Conservation (phyloP, 2,888 invertebrate genomes). For the Mimas tiliae region DNA sequence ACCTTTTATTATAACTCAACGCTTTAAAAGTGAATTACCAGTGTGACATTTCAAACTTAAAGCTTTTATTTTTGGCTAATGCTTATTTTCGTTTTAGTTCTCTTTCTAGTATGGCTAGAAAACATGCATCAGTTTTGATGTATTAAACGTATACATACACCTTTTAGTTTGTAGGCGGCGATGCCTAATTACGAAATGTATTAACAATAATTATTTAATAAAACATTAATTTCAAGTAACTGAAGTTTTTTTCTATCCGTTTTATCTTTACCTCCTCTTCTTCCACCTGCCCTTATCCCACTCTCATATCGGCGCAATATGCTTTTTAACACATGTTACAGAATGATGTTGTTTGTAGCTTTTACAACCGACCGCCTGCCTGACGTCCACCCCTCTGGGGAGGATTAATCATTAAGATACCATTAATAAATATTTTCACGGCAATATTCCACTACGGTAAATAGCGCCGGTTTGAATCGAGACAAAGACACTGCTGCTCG, state of each 20-base stretch:
- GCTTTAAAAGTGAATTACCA: slow-evolving; percentile 18
- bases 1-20: slow-evolving; percentile 2
- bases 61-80: slow-evolving; percentile 11
- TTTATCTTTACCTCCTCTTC: no score
- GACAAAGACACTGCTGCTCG: no score
- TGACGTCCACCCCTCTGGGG: no score
- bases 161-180: slow-evolving; percentile 64
- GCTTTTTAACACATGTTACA: no score
- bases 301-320: no score
- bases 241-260: not conserved
- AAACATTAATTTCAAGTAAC: slow-evolving; percentile 44
- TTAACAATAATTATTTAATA: slow-evolving; percentile 67
- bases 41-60: slow-evolving; percentile 11
- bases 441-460: no score
- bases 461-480: no score
- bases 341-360: no score
- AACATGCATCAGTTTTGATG: slow-evolving; percentile 53
- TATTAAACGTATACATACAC: slow-evolving; percentile 53
- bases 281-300: no score
- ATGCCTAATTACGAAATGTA: slow-evolving; percentile 68
- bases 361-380: no score
- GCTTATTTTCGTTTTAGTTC: slow-evolving; percentile 29
- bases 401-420: no score
- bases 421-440: no score
- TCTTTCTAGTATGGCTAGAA: slow-evolving; percentile 62